Conservation (phyloP, 1,140 invertebrate species). For the Solenopsis fugax region DNA sequence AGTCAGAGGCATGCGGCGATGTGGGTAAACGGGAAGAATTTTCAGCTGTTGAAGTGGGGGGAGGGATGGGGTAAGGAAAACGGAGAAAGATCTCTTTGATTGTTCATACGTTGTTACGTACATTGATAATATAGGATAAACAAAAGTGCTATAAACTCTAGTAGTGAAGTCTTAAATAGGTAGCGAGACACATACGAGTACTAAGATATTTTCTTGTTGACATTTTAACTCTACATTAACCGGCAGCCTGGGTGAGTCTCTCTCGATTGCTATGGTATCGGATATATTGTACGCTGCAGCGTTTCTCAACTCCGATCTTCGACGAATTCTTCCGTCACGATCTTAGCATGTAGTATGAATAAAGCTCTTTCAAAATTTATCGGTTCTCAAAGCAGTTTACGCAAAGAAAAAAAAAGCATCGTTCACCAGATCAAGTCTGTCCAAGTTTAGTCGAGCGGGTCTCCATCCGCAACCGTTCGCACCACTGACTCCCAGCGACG, state of each 20-base stretch:
- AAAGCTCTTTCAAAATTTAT: conserved; percentile 32
- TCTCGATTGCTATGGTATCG: conserved; percentile 69
- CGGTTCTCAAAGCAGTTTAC: conserved; percentile 21
- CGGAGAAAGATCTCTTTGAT: conserved; percentile 65
- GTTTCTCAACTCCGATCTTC: conserved; percentile 63
- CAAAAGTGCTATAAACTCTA: conserved; percentile 81
- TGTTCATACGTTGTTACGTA: conserved; percentile 84
- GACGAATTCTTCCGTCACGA: conserved; percentile 9
- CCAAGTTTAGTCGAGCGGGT: conserved; percentile 20
- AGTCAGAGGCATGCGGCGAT: conserved; percentile 24
- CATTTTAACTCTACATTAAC: conserved; percentile 84
- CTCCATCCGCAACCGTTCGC: neutral
- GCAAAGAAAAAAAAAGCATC: neutral
- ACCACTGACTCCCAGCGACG: conserved; percentile 3
- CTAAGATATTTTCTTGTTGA: conserved; percentile 84
- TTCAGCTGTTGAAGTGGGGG: conserved; percentile 9
- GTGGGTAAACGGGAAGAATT: conserved; percentile 14
- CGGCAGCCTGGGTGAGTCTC: conserved; percentile 80
- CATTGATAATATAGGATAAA: conserved; percentile 82
- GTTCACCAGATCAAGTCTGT: conserved; percentile 13
- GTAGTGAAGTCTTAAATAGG: conserved; percentile 81
- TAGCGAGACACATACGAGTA: conserved; percentile 76
- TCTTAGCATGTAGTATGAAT: conserved; percentile 25
- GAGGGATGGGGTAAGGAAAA: neutral
- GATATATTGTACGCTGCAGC: conserved; percentile 67